Evolutionary conservation across 1,140 invertebrate species (phyloP), one percentile per base, ranked within the genome.

Genomic region (Neomicropteryx cornuta): DNA sequence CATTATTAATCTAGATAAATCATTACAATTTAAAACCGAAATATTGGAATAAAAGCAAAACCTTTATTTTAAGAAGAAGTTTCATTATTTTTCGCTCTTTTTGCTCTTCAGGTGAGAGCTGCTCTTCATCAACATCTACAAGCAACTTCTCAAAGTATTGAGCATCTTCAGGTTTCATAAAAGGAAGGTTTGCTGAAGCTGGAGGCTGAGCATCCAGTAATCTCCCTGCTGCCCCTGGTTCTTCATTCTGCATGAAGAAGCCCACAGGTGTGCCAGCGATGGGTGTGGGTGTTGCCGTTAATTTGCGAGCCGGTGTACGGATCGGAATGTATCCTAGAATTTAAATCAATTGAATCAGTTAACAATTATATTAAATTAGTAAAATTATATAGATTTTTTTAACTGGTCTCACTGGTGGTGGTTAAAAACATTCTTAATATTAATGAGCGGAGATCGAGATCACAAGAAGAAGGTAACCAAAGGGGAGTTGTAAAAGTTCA

Each of bases 51-150:
- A n/a, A n/a, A n/a, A n/a, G 18, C 20, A 22, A 37, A 33, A 66
- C 66, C 49, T 99, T 99, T 33, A 99, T 99, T 66, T 98, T 99
- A 23, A 99, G 65, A 36, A 99, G 58, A 2, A 99, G 67, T 55
- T 96, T 97, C 97, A 99, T 99, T 18, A 99, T 99, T 66, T 98
- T 97, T 11, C 96, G 68, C 62, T 99, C 97, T 58, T 97, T 98
- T 42, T 94, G 83, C 56, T 99, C 95, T 55, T 99, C 96, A 1
- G 94, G 92, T 39, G 84, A 88, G 11, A 99, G 69, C 0, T 81
- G 71, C 52, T 97, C 93, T 68, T 99, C 96, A 62, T 99, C 96
- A 5, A 99, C 94, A 60, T 99, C 96, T 22, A 96, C 78, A 30
- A 99, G 66, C 19, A 99, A 68, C 70, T 99, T 99, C 61, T 99